A percentile compares a stretch with the other conserved stretches of the same genome.
These are phyloP conservation scores for Cercocebus atys DNA, from an alignment of 2,113 vertebrate genomes.

Conservation along the genomic window DNA sequence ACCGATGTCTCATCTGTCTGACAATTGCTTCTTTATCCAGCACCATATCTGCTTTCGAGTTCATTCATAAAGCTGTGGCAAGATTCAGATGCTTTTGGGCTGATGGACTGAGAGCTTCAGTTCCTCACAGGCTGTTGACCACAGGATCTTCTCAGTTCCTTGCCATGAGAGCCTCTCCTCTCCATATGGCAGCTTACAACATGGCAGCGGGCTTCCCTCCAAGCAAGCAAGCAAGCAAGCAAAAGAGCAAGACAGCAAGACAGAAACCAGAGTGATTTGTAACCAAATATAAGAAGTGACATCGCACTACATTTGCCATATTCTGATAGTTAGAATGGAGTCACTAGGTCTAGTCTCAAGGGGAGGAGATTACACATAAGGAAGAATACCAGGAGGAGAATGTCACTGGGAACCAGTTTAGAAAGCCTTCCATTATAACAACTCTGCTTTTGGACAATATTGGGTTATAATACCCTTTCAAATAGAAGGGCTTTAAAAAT, in stretches of 20 bases:
- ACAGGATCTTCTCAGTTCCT: neutral
- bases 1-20: neutral
- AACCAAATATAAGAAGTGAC: neutral
- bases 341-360: neutral
- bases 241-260: neutral
- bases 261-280: neutral
- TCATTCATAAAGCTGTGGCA: neutral
- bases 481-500: conserved; percentile 17
- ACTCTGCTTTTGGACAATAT: neutral
- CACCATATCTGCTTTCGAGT: neutral
- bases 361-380: neutral
- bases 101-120: neutral
- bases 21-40: neutral
- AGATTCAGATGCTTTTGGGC: neutral
- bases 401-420: neutral
- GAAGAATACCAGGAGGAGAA: neutral
- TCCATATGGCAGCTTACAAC: neutral
- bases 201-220: neutral
- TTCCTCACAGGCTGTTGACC: neutral
- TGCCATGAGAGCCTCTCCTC: neutral
- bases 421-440: neutral
- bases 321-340: neutral
- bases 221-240: neutral
- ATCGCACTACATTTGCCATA: neutral
- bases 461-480: neutral